Conservation (phyloP, 2,113 vertebrate species). For the Oncorhynchus nerka region DNA sequence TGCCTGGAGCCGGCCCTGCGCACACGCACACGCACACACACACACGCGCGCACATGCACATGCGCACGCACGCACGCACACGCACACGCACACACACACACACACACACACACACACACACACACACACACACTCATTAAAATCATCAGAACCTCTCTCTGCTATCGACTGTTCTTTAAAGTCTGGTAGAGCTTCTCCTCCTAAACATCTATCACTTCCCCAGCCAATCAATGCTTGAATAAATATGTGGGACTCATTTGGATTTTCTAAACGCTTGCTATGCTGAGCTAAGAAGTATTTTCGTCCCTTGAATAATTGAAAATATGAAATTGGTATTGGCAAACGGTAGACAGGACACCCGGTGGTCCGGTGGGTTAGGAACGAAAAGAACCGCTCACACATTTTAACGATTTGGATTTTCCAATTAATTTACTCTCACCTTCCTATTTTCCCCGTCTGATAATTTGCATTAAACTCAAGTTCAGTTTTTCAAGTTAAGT, state of each 20-base stretch:
- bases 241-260: constrained; percentile 3
- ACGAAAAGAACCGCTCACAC: background rate
- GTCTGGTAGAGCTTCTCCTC: background rate
- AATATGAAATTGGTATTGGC: constrained; percentile 24
- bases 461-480: constrained; percentile 42
- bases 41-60: no score
- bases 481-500: constrained; percentile 23
- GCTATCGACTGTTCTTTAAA: no score
- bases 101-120: no score
- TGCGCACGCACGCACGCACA: no score
- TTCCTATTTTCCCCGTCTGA: background rate
- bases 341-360: background rate
- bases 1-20: no score
- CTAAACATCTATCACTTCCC: constrained; percentile 4
- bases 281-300: constrained; percentile 13
- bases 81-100: no score
- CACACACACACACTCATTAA: no score
- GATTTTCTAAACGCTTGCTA: constrained; percentile 31
- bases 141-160: no score
- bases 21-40: no score
- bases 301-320: constrained; percentile 43
- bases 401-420: constrained; percentile 9
- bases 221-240: constrained; percentile 24
- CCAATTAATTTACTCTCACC: constrained; percentile 8
- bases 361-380: background rate